Evolutionary conservation across 2,888 invertebrate species (phyloP).

Genomic region (Gandaritis pyraliata): DNA sequence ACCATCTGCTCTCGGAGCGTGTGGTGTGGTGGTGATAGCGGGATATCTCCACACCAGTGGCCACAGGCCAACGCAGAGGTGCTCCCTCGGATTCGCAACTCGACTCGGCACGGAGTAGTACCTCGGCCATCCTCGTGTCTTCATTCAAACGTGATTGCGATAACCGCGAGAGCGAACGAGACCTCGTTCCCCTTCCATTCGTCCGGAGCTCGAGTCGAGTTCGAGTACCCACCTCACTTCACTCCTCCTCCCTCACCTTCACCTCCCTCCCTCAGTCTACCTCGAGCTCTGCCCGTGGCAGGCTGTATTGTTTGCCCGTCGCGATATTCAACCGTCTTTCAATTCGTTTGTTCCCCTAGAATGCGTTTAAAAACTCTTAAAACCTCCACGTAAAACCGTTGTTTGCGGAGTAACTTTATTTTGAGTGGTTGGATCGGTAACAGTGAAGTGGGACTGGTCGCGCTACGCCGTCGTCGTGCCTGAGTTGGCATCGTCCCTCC

Average conservation of each 20-base stretch:
- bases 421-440: slow-evolving; percentile 66
- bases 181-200: slow-evolving; percentile 57
- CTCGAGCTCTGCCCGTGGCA: slow-evolving; percentile 57
- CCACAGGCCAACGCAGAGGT: too few species aligned
- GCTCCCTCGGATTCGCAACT: slow-evolving; percentile 14
- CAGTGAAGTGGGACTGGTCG: slow-evolving; percentile 71
- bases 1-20: too few species aligned
- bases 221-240: too few species aligned
- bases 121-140: slow-evolving; percentile 66
- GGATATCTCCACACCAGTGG: slow-evolving; percentile 31
- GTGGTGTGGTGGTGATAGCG: background rate
- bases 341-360: slow-evolving; percentile 69
- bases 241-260: slow-evolving; percentile 42
- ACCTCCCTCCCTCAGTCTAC: slow-evolving; percentile 62
- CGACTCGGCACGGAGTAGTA: slow-evolving; percentile 54
- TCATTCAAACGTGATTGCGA: slow-evolving; percentile 66
- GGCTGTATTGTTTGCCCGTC: slow-evolving; percentile 51
- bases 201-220: slow-evolving; percentile 53
- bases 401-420: slow-evolving; percentile 55
- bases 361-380: slow-evolving; percentile 56
- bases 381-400: slow-evolving; percentile 52
- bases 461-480: slow-evolving; percentile 72
- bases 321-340: slow-evolving; percentile 66
- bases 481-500: slow-evolving; percentile 76
- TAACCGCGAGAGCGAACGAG: slow-evolving; percentile 58